Conservation (phyloP, 2,797 vertebrate species). For the Gymnopithys bicolor region DNA sequence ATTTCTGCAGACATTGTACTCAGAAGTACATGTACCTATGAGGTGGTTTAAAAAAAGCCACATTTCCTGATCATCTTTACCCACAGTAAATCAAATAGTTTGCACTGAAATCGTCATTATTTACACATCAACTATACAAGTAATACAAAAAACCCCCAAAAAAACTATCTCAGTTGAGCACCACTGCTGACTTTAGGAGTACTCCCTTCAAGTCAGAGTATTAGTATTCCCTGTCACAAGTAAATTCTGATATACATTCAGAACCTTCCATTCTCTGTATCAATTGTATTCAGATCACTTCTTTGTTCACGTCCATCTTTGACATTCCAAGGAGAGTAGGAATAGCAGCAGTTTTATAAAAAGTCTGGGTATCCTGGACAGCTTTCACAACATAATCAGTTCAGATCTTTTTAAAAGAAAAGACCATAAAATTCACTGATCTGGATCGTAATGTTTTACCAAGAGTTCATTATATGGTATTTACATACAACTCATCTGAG, state of each 20-base stretch:
- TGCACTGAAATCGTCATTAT: neutral
- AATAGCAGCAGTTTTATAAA: conserved; percentile 47
- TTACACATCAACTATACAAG: conserved; percentile 4
- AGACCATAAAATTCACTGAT: neutral
- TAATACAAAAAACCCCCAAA: neutral
- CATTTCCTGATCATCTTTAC: neutral
- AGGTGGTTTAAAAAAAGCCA: neutral
- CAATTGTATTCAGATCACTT: neutral
- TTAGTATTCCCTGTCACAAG: conserved; percentile 53
- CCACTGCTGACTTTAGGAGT: conserved; percentile 26
- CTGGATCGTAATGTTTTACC: neutral
- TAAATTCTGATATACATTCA: neutral
- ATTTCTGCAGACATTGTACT: neutral
- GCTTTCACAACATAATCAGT: conserved; percentile 11
- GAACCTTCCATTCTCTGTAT: neutral
- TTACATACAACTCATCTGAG: neutral
- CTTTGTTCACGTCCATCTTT: neutral
- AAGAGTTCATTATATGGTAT: neutral
- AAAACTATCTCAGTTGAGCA: conserved; percentile 15
- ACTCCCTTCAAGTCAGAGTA: conserved; percentile 2
- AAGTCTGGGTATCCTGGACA: neutral
- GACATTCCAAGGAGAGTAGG: neutral
- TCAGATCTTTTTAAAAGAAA: conserved; percentile 1
- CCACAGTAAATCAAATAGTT: neutral
- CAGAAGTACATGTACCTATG: neutral